phyloP scores from a whole-genome alignment of 1,140 invertebrate genomes.

The Episyrphus balteatus region DNA sequence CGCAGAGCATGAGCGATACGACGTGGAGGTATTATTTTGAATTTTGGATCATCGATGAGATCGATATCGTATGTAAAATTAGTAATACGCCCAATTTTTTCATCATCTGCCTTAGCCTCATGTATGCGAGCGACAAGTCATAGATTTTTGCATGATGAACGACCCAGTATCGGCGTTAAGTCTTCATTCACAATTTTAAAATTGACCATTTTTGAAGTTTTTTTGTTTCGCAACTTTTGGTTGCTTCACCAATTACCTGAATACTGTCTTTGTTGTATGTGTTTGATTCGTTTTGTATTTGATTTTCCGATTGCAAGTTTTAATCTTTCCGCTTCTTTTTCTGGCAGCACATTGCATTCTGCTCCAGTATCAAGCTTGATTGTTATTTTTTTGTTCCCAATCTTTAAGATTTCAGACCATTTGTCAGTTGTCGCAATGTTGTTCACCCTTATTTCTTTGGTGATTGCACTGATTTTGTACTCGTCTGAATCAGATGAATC shows the following conservation, averaged over 20 bases:
- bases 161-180: no score
- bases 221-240: slow-evolving; percentile 12
- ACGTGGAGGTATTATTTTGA: no score
- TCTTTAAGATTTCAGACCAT: background rate
- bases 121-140: no score
- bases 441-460: slow-evolving; percentile 1
- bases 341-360: background rate
- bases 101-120: slow-evolving; percentile 3
- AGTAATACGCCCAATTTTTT: slow-evolving; percentile 10
- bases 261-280: slow-evolving; percentile 8
- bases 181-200: no score
- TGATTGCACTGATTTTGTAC: slow-evolving; percentile 11
- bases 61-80: slow-evolving; percentile 14
- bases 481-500: slow-evolving; percentile 12
- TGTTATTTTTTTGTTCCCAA: background rate
- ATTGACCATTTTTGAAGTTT: slow-evolving; percentile 6
- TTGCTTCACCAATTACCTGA: slow-evolving; percentile 13
- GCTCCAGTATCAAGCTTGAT: slow-evolving; percentile 1
- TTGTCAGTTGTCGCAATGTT: background rate
- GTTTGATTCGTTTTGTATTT: background rate
- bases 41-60: no score
- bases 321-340: background rate
- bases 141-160: no score
- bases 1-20: slow-evolving; percentile 20
- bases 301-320: background rate